These are phyloP conservation scores for Clamator glandarius DNA, from an alignment of 2,797 vertebrate genomes.

Conservation along the genomic window DNA sequence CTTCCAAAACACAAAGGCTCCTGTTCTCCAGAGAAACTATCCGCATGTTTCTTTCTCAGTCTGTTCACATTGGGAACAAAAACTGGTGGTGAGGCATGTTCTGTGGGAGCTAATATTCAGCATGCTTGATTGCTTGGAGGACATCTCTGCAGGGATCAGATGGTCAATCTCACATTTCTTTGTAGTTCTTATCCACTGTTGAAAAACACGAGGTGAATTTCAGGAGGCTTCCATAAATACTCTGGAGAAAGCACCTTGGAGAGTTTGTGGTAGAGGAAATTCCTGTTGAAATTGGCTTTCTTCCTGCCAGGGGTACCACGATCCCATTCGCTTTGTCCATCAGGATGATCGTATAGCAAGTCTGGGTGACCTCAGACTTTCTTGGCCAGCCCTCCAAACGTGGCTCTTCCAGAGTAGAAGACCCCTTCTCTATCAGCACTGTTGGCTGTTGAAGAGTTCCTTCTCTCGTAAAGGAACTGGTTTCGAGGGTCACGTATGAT, in stretches of 20 bases:
- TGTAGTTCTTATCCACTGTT: constrained; percentile 70
- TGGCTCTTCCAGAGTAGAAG: constrained; percentile 81
- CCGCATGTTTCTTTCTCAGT: background rate
- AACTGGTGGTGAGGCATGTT: background rate
- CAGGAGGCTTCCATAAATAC: constrained; percentile 75
- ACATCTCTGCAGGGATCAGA: background rate
- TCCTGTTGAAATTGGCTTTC: constrained; percentile 85
- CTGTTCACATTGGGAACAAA: background rate
- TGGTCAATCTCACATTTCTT: constrained; percentile 31
- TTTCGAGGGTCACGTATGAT: background rate
- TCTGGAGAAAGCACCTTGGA: constrained; percentile 84
- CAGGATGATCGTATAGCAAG: constrained; percentile 76
- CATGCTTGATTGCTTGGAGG: background rate
- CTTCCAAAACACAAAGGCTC: background rate
- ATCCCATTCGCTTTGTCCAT: constrained; percentile 78
- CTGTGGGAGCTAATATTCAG: background rate
- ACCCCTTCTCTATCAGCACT: constrained; percentile 76
- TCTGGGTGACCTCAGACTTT: constrained; percentile 75
- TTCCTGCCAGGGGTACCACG: constrained; percentile 82
- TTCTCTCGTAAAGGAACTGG: constrained; percentile 79
- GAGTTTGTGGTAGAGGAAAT: constrained; percentile 82
- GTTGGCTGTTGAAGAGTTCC: constrained; percentile 68
- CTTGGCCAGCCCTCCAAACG: constrained; percentile 79
- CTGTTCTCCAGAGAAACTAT: background rate
- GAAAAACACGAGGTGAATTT: constrained; percentile 77